Percentiles rank a stretch among this genome's conserved stretches.
Evolutionary conservation across 2,113 vertebrate genomes (phyloP).

Genomic region (Clarias macrocephalus): DNA sequence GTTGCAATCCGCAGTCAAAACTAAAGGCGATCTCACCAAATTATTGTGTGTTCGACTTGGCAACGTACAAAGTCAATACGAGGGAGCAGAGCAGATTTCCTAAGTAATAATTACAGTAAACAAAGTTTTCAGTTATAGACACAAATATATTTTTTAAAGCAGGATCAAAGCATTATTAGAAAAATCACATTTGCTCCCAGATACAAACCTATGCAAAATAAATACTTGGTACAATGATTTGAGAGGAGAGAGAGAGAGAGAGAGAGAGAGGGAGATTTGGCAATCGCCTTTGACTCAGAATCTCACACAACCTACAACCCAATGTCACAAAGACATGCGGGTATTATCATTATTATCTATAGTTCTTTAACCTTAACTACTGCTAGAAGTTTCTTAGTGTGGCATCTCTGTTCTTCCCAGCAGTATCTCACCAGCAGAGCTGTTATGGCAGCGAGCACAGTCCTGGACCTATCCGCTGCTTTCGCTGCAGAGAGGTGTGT

Average conservation of each 20-base stretch:
- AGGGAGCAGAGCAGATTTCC: too few species aligned
- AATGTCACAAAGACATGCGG: background rate
- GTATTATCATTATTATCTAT: background rate
- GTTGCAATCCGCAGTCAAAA: too few species aligned
- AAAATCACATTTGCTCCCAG: too few species aligned
- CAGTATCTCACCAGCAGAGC: constrained; percentile 85
- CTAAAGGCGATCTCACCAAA: too few species aligned
- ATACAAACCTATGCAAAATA: too few species aligned
- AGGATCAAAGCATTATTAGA: too few species aligned
- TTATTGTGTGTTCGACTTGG: too few species aligned
- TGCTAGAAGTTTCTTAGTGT: background rate
- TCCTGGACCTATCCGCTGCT: constrained; percentile 87
- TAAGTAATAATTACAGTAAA: too few species aligned
- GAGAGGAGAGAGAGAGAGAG: background rate
- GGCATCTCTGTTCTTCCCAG: constrained; percentile 54
- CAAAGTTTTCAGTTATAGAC: too few species aligned
- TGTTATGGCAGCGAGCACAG: constrained; percentile 73
- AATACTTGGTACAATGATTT: too few species aligned
- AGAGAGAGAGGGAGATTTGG: background rate
- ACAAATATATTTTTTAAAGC: too few species aligned
- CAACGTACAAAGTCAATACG: too few species aligned
- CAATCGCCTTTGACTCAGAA: background rate
- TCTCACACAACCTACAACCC: background rate
- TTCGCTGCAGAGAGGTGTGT: constrained; percentile 90
- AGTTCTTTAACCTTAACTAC: constrained; percentile 36